phyloP scores from a whole-genome alignment of 2,797 vertebrate genomes.

The Odontamblyopus rebecca region DNA sequence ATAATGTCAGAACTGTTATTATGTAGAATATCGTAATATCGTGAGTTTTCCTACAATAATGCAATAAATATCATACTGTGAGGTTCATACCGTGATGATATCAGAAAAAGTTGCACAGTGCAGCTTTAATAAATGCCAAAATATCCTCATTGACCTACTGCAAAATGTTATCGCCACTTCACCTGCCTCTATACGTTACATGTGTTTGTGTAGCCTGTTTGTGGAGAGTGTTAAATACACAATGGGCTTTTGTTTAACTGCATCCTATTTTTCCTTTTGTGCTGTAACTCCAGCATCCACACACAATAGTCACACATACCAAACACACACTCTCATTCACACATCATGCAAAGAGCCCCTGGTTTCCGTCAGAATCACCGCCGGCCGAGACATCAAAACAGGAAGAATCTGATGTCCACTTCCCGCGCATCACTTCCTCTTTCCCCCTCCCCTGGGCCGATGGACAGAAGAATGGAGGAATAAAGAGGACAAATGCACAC shows the following conservation, averaged over 20 bases:
- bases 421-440: slow-evolving; percentile 76
- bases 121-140: background rate
- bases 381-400: slow-evolving; percentile 86
- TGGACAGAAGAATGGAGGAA: slow-evolving; percentile 2
- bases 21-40: too few species aligned
- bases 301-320: slow-evolving; percentile 16
- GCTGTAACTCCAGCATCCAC: slow-evolving; percentile 1
- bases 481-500: background rate
- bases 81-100: too few species aligned
- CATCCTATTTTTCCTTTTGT: slow-evolving; percentile 67
- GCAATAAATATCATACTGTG: too few species aligned
- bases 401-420: slow-evolving; percentile 88
- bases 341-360: slow-evolving; percentile 51
- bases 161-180: background rate
- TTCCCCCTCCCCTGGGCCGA: background rate
- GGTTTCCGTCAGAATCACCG: slow-evolving; percentile 67
- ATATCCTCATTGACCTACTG: background rate
- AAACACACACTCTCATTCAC: slow-evolving; percentile 25
- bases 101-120: background rate
- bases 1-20: too few species aligned
- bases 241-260: slow-evolving; percentile 69
- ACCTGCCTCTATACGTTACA: slow-evolving; percentile 44
- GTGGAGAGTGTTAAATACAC: slow-evolving; percentile 55
- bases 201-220: slow-evolving; percentile 27
- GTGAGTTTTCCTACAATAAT: too few species aligned